Conservation (phyloP, 2,113 vertebrate genomes). For the Paratilapia polleni region DNA sequence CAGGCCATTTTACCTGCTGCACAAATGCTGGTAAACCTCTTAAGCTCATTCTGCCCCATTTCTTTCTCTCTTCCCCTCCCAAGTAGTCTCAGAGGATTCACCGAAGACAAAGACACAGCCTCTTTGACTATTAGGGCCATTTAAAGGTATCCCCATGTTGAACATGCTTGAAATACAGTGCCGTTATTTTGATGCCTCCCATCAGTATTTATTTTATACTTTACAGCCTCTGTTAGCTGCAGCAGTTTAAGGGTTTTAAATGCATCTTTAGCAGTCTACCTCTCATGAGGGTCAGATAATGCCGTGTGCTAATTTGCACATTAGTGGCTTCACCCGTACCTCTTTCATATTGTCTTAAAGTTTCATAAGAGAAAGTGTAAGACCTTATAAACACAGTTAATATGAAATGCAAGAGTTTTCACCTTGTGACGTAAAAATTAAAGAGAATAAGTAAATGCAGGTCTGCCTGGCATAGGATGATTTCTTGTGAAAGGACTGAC, state of each 20-base stretch:
- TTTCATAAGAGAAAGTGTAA: background rate
- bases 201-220: conserved; percentile 13
- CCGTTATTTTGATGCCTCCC: conserved; percentile 10
- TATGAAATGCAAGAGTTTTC: background rate
- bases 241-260: conserved; percentile 2
- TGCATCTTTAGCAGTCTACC: background rate
- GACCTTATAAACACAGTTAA: background rate
- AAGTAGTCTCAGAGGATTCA: conserved; percentile 35
- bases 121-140: conserved; percentile 53
- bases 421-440: background rate
- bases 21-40: conserved; percentile 73
- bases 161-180: background rate
- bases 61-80: conserved; percentile 12
- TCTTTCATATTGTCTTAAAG: background rate
- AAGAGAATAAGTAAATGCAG: background rate
- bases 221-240: background rate
- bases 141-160: conserved; percentile 44
- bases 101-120: conserved; percentile 48
- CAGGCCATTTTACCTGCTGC: conserved; percentile 73
- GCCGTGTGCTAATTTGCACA: conserved; percentile 3
- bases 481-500: background rate
- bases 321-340: background rate
- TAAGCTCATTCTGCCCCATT: conserved; percentile 62
- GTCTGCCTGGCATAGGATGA: background rate
- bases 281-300: background rate